Percentiles rank a stretch among this genome's conserved stretches.
Evolutionary conservation across 2,888 invertebrate genomes (phyloP).

Genomic region (Coenonympha glycerion): DNA sequence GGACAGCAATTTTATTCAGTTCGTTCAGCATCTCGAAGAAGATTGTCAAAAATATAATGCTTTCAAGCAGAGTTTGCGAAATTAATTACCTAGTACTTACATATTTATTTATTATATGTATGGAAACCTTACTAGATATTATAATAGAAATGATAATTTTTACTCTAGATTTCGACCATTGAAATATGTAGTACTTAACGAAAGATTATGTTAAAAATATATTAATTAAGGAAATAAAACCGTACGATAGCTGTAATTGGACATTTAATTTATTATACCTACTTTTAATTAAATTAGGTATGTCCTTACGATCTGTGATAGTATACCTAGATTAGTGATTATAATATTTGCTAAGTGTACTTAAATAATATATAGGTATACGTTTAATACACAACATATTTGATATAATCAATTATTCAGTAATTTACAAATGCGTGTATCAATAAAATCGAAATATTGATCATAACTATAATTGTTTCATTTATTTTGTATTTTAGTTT

Average conservation of each 20-base stretch:
- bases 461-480: background rate
- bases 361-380: background rate
- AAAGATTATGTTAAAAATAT: background rate
- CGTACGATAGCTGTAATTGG: background rate
- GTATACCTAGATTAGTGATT: conserved; percentile 43
- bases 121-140: too few relatives aligned
- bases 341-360: conserved; percentile 2
- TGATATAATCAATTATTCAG: background rate
- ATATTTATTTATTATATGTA: too few relatives aligned
- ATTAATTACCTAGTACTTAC: too few relatives aligned
- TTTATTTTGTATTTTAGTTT: background rate
- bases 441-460: conserved; percentile 16
- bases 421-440: conserved; percentile 13
- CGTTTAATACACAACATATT: background rate
- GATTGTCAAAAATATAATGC: too few relatives aligned
- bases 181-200: too few relatives aligned
- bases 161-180: too few relatives aligned
- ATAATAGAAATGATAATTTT: too few relatives aligned
- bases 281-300: conserved; percentile 17
- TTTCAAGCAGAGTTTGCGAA: too few relatives aligned
- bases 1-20: too few relatives aligned
- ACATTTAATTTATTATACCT: conserved; percentile 20
- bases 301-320: conserved; percentile 57
- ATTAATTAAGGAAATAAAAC: background rate
- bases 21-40: too few relatives aligned